Evolutionary conservation across 2,113 vertebrate species (phyloP).

Genomic region (Cephalopholis sonnerati): DNA sequence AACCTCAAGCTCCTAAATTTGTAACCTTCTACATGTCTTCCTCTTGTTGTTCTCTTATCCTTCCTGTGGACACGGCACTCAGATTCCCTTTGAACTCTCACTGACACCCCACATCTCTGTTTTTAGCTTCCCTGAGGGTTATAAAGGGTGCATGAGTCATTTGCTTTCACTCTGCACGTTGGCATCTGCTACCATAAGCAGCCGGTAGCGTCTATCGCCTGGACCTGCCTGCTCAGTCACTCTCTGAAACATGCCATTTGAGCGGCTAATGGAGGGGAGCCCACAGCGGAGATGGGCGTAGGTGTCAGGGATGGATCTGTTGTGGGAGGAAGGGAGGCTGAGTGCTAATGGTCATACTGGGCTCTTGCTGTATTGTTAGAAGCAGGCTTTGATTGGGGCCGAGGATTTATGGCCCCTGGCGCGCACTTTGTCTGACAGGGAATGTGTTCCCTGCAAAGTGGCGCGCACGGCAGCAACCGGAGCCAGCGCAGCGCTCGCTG

Average conservation of each 20-base stretch:
- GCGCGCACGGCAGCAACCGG: constrained; percentile 25
- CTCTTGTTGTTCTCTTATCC: background rate
- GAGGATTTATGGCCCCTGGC: constrained; percentile 61
- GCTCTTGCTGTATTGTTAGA: constrained; percentile 55
- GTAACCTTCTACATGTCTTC: background rate
- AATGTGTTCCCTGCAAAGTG: constrained; percentile 59
- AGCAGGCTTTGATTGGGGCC: constrained; percentile 48
- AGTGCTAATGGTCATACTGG: constrained; percentile 55
- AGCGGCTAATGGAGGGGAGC: constrained; percentile 69
- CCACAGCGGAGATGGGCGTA: constrained; percentile 46
- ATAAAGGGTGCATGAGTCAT: constrained; percentile 64
- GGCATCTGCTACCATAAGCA: constrained; percentile 61
- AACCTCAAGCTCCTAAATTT: constrained; percentile 4
- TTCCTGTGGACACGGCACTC: constrained; percentile 29
- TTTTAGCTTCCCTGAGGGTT: constrained; percentile 63
- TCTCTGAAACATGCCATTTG: constrained; percentile 50
- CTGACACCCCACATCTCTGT: constrained; percentile 50
- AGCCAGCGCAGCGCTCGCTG: constrained; percentile 10
- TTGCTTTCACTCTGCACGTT: constrained; percentile 53
- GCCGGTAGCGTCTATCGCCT: constrained; percentile 37
- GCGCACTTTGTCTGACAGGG: constrained; percentile 48
- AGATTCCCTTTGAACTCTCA: constrained; percentile 59
- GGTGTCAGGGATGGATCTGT: constrained; percentile 63
- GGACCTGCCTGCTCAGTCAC: constrained; percentile 47
- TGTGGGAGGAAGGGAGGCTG: constrained; percentile 38